These are phyloP conservation scores for Lethenteron reissneri DNA, from an alignment of 2,113 vertebrate species.

Conservation along the genomic window DNA sequence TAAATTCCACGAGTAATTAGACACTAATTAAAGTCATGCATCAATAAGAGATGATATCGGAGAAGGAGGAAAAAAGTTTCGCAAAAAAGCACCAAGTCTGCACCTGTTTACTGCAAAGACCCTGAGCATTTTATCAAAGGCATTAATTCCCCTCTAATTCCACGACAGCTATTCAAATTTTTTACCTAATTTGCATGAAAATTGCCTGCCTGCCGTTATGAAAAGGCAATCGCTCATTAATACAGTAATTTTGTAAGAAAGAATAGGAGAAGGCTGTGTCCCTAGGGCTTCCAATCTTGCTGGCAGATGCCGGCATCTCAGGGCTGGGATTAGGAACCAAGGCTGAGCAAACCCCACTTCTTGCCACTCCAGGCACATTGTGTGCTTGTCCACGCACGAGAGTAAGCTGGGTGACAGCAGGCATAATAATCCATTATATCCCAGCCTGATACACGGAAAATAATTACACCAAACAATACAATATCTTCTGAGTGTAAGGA, in stretches of 20 bases:
- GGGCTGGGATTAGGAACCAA: not conserved
- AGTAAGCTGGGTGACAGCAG: not conserved
- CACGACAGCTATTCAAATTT: constrained; percentile 1
- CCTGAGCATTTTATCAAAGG: constrained; percentile 3
- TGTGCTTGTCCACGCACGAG: not conserved
- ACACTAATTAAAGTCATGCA: constrained; percentile 5
- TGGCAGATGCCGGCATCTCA: not conserved
- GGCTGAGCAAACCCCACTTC: not conserved
- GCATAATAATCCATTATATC: constrained; percentile 5
- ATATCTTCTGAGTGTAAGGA: not conserved
- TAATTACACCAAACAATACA: constrained; percentile 6
- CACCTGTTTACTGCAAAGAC: not conserved
- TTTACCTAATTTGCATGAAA: constrained; percentile 5
- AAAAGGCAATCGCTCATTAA: constrained; percentile 6
- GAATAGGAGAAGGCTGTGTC: constrained; percentile 1
- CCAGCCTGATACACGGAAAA: not conserved
- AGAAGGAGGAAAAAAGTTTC: not conserved
- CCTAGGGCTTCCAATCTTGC: not conserved
- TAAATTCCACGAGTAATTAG: constrained; percentile 3
- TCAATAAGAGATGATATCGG: constrained; percentile 6
- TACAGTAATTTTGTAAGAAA: not conserved
- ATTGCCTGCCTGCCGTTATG: not conserved
- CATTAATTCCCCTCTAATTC: constrained; percentile 4
- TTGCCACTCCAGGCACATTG: not conserved
- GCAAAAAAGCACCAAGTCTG: not conserved